A percentile compares a stretch with the other conserved stretches of the same genome.
These are phyloP conservation scores for Lutraria lutraria DNA, from an alignment of 2,888 invertebrate genomes.

Conservation along the genomic window DNA sequence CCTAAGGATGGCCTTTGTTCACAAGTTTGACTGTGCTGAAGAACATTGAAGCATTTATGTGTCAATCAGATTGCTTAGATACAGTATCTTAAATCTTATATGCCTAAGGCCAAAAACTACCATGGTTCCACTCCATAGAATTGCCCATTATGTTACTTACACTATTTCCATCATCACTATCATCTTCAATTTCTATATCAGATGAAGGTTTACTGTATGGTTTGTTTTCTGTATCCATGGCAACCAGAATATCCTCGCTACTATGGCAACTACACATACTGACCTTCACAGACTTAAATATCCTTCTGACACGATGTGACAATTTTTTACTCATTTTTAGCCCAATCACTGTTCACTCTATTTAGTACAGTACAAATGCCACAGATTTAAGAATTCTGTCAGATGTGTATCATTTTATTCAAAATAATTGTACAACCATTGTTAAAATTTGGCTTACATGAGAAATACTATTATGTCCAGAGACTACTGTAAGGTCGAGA, in stretches of 20 bases:
- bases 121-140: too few relatives aligned
- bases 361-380: background rate
- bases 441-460: too few relatives aligned
- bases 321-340: slow-evolving; percentile 36
- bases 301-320: slow-evolving; percentile 42
- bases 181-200: background rate
- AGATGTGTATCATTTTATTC: background rate
- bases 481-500: too few relatives aligned
- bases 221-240: slow-evolving; percentile 42
- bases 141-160: background rate
- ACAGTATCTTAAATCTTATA: too few relatives aligned
- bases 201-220: slow-evolving; percentile 44
- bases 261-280: slow-evolving; percentile 62
- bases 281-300: slow-evolving; percentile 56
- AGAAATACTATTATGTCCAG: too few relatives aligned
- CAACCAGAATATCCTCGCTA: slow-evolving; percentile 42
- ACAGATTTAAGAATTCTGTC: slow-evolving; percentile 28
- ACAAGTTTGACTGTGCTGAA: too few relatives aligned
- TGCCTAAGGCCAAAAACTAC: too few relatives aligned
- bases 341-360: background rate
- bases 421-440: background rate
- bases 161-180: slow-evolving; percentile 3
- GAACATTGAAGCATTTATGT: too few relatives aligned
- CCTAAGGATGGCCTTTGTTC: too few relatives aligned
- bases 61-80: too few relatives aligned